Conservation (phyloP, 2,113 vertebrate genomes). For the Myodes glareolus region DNA sequence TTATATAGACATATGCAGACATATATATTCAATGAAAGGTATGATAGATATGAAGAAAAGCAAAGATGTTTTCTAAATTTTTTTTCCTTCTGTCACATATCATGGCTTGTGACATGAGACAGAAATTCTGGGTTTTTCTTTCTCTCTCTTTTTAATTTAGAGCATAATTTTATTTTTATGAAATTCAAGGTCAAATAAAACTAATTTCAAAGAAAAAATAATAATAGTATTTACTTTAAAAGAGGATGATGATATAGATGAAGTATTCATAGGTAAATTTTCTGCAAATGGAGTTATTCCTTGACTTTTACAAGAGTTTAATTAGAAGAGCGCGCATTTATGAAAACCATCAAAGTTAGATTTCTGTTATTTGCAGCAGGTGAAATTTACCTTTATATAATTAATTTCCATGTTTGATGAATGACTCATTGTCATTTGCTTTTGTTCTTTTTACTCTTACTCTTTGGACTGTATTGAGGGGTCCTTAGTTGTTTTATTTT, state of each 20-base stretch:
- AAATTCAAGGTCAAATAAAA: not conserved
- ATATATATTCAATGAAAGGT: no score
- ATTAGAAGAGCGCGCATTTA: not conserved
- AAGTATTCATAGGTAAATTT: not conserved
- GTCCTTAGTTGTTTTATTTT: no score
- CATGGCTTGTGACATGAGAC: no score
- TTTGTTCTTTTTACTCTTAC: no score
- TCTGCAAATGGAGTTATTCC: not conserved
- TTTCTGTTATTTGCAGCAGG: not conserved
- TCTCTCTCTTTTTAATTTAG: no score
- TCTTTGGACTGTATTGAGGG: no score
- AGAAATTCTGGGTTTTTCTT: no score
- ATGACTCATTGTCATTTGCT: not conserved
- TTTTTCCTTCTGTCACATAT: no score
- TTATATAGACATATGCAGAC: no score
- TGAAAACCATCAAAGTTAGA: constrained; percentile 8
- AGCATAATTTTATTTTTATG: not conserved
- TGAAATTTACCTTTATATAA: not conserved
- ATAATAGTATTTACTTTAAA: not conserved
- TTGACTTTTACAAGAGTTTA: not conserved
- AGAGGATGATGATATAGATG: not conserved
- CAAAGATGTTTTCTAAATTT: no score
- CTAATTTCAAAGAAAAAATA: not conserved
- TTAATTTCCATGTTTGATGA: not conserved
- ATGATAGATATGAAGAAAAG: no score